Percentiles rank a stretch among this genome's conserved stretches.
phyloP scores from a whole-genome alignment of 1,140 invertebrate genomes.

The Halesus radiatus region DNA sequence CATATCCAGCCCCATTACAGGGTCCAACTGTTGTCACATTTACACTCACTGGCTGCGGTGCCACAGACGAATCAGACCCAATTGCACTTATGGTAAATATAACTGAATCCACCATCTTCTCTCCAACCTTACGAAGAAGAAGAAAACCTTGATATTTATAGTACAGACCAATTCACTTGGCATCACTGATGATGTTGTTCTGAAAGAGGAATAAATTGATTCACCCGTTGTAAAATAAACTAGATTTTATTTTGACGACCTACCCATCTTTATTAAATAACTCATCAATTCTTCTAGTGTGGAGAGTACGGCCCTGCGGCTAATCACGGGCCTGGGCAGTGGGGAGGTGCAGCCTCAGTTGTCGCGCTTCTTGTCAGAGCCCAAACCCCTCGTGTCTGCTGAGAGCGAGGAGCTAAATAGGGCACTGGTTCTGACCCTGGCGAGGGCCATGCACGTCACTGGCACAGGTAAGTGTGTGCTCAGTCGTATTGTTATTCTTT shows the following conservation, averaged over 20 bases:
- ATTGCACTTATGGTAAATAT: constrained; percentile 86
- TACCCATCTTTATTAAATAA: constrained; percentile 40
- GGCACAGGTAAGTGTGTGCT: constrained; percentile 71
- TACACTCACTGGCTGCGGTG: constrained; percentile 89
- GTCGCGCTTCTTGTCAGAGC: constrained; percentile 88
- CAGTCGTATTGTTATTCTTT: too few species aligned
- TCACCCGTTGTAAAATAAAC: too few species aligned
- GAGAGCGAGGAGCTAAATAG: constrained; percentile 97
- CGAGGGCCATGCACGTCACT: constrained; percentile 93
- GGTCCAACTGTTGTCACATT: constrained; percentile 90
- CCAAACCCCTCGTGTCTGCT: constrained; percentile 89
- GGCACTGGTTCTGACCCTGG: constrained; percentile 92
- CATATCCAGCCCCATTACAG: constrained; percentile 96
- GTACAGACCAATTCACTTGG: too few species aligned
- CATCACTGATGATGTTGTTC: too few species aligned
- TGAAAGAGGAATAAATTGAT: too few species aligned
- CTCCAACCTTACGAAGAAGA: too few species aligned
- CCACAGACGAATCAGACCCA: constrained; percentile 96
- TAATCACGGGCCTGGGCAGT: constrained; percentile 93
- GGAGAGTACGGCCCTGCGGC: constrained; percentile 91
- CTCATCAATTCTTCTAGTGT: constrained; percentile 74
- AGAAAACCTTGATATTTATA: too few species aligned
- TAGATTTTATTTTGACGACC: too few species aligned
- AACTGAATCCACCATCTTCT: too few species aligned
- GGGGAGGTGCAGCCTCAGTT: constrained; percentile 92